Percentiles rank a stretch among this genome's conserved stretches.
These are phyloP conservation scores for Drosophila leontia DNA, from an alignment of 1,140 invertebrate genomes.

Conservation along the genomic window DNA sequence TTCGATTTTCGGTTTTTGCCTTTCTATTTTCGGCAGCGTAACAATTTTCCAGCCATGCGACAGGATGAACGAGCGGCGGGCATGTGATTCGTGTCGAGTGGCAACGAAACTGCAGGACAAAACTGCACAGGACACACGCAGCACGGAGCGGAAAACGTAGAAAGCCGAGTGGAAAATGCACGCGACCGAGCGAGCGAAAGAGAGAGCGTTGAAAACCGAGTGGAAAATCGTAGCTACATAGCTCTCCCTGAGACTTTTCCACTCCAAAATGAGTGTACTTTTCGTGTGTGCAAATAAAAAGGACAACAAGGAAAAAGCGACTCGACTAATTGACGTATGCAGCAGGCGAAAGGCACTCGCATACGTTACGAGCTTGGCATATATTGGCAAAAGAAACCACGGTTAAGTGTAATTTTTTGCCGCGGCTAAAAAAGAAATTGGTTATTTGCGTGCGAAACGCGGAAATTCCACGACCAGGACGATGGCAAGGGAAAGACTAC, in stretches of 20 bases:
- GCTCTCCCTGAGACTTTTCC: neutral
- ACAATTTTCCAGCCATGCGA: slow-evolving; percentile 53
- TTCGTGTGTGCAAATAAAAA: slow-evolving; percentile 48
- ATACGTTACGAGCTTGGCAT: slow-evolving; percentile 7
- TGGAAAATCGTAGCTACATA: neutral
- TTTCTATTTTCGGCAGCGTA: slow-evolving; percentile 14
- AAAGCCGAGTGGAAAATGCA: slow-evolving; percentile 37
- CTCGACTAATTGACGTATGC: slow-evolving; percentile 71
- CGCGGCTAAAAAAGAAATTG: slow-evolving; percentile 63
- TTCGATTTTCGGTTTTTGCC: slow-evolving; percentile 10
- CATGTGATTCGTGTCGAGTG: slow-evolving; percentile 69
- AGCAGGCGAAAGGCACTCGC: slow-evolving; percentile 17
- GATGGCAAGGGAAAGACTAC: slow-evolving; percentile 12
- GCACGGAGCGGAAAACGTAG: slow-evolving; percentile 12
- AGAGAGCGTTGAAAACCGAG: slow-evolving; percentile 11
- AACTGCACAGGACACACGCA: slow-evolving; percentile 56
- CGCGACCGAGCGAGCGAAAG: neutral
- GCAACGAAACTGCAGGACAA: slow-evolving; percentile 52
- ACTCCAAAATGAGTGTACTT: slow-evolving; percentile 27
- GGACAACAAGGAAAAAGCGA: slow-evolving; percentile 25
- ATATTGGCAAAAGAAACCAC: slow-evolving; percentile 55
- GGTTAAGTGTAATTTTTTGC: slow-evolving; percentile 43
- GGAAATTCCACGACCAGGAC: slow-evolving; percentile 10
- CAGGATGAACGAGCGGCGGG: slow-evolving; percentile 64
- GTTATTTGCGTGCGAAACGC: slow-evolving; percentile 68